A percentile compares a stretch with the other conserved stretches of the same genome.
These are phyloP conservation scores for Streptopelia turtur DNA, from an alignment of 2,797 vertebrate species.

Conservation along the genomic window DNA sequence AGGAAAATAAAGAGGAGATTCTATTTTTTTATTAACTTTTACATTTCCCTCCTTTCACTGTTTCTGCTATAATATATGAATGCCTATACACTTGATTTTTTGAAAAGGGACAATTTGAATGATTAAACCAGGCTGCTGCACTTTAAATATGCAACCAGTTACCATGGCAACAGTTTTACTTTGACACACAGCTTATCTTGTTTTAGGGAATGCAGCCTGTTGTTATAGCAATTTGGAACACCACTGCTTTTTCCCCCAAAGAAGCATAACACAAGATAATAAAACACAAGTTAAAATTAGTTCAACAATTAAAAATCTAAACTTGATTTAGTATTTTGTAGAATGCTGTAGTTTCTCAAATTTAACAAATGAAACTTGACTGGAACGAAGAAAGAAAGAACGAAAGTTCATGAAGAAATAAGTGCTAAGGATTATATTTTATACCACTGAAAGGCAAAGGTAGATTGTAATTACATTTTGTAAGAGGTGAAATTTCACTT, in stretches of 20 bases:
- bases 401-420: neutral
- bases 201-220: conserved; percentile 75
- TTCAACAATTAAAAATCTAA: conserved; percentile 15
- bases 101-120: conserved; percentile 72
- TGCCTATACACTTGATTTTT: neutral
- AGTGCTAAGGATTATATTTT: neutral
- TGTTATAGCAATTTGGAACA: conserved; percentile 79
- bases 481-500: neutral
- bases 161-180: conserved; percentile 77
- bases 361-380: neutral
- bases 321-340: neutral
- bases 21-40: neutral
- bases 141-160: conserved; percentile 78
- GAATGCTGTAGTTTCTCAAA: neutral
- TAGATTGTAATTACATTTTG: neutral
- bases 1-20: neutral
- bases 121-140: conserved; percentile 75
- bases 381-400: neutral
- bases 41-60: neutral
- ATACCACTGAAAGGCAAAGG: neutral
- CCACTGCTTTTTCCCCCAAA: conserved; percentile 4
- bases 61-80: neutral
- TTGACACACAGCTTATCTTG: conserved; percentile 76
- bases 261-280: neutral
- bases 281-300: neutral